phyloP scores from a whole-genome alignment of 2,888 invertebrate species.

The Conchocele bisecta region DNA sequence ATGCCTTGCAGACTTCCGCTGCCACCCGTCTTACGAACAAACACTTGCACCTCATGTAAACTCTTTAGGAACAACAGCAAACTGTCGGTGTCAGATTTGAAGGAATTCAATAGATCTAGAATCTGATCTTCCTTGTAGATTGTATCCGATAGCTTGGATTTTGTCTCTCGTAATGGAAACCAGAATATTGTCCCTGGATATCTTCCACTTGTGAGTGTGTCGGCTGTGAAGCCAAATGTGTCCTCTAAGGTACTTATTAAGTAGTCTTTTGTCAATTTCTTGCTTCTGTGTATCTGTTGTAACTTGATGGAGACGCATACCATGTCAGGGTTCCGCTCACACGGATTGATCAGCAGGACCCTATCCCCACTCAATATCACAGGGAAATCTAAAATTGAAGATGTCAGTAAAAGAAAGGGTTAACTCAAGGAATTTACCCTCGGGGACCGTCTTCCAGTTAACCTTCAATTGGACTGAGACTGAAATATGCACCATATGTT shows the following conservation, averaged over 20 bases:
- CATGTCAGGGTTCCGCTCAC: slow-evolving; percentile 4
- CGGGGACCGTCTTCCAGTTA: too few relatives aligned
- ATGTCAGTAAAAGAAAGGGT: too few relatives aligned
- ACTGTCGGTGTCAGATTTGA: slow-evolving; percentile 71
- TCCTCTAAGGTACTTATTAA: slow-evolving; percentile 56
- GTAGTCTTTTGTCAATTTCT: slow-evolving; percentile 6
- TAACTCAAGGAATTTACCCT: too few relatives aligned
- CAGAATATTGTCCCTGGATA: slow-evolving; percentile 76
- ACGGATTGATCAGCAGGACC: slow-evolving; percentile 45
- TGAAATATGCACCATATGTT: too few relatives aligned
- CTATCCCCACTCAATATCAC: slow-evolving; percentile 44
- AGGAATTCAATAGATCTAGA: slow-evolving; percentile 65
- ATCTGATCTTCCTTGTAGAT: slow-evolving; percentile 67
- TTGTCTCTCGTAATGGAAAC: slow-evolving; percentile 72
- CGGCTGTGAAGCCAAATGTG: slow-evolving; percentile 59
- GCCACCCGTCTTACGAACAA: too few relatives aligned
- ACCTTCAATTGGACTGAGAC: too few relatives aligned
- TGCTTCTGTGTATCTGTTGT: slow-evolving; percentile 8
- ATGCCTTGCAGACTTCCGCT: too few relatives aligned
- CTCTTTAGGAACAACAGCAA: slow-evolving; percentile 75
- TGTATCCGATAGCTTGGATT: slow-evolving; percentile 69
- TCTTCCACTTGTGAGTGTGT: slow-evolving; percentile 46
- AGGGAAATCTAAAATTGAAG: slow-evolving; percentile 42
- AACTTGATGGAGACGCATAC: slow-evolving; percentile 24
- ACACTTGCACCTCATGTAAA: slow-evolving; percentile 69